Evolutionary conservation across 2,888 invertebrate genomes (phyloP).

Genomic region (Hydropsyche betteni): DNA sequence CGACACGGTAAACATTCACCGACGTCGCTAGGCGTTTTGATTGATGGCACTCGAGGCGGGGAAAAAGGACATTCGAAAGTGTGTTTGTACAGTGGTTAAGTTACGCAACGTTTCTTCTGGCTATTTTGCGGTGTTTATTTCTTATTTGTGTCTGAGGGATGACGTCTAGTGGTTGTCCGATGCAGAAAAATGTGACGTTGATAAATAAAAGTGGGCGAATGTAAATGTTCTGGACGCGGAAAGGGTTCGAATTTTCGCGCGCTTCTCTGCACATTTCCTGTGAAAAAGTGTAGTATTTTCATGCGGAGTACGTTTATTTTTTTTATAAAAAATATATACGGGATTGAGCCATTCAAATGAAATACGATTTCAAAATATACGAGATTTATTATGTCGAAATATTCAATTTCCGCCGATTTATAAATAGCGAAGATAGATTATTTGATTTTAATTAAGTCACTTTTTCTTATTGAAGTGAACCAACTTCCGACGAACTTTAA

Average conservation of each 20-base stretch:
- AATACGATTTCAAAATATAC: no score
- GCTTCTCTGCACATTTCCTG: no score
- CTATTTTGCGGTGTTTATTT: conserved; percentile 11
- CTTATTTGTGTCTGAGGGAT: not conserved
- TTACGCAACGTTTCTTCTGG: conserved; percentile 8
- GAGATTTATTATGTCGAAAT: no score
- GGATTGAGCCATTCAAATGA: no score
- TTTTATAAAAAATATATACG: no score
- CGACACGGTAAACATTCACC: not conserved
- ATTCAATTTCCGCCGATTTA: no score
- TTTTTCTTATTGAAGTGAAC: no score
- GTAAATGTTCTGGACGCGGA: conserved; percentile 8
- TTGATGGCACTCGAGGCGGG: conserved; percentile 21
- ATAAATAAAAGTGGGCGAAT: conserved; percentile 20
- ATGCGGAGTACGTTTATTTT: no score
- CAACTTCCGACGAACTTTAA: no score
- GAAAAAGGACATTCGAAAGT: not conserved
- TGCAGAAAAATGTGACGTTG: conserved; percentile 20
- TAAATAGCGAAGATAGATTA: no score
- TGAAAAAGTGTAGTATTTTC: no score
- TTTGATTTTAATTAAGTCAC: no score
- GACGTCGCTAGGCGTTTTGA: not conserved
- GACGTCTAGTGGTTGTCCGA: conserved; percentile 4
- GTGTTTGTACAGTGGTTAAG: not conserved
- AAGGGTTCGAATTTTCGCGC: conserved; percentile 8